Conservation (phyloP, 2,888 invertebrate genomes). For the Acleris holmiana region DNA sequence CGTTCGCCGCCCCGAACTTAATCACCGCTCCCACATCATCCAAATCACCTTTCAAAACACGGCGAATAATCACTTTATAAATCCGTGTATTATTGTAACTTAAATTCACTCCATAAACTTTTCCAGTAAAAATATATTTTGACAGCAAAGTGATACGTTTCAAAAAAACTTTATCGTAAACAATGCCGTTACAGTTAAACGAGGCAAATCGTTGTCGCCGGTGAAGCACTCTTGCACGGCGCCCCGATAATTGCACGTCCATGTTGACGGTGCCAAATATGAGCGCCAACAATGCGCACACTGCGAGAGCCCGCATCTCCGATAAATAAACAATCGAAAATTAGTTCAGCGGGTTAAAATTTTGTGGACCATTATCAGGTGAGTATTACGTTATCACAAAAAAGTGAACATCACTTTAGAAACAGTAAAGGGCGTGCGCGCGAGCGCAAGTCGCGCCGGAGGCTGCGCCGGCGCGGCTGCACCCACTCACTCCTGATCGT, state of each 20-base stretch:
- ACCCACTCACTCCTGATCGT: constrained; percentile 78
- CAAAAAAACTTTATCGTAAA: constrained; percentile 61
- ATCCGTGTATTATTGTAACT: constrained; percentile 54
- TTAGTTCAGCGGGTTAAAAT: constrained; percentile 18
- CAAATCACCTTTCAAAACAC: constrained; percentile 74
- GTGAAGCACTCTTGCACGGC: constrained; percentile 37
- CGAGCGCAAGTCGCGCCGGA: constrained; percentile 69
- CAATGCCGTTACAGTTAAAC: constrained; percentile 53
- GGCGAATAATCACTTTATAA: constrained; percentile 72
- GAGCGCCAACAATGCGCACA: constrained; percentile 55
- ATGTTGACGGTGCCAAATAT: constrained; percentile 49
- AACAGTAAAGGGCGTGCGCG: constrained; percentile 68
- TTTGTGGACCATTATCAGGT: constrained; percentile 7
- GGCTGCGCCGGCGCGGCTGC: constrained; percentile 66
- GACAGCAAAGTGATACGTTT: constrained; percentile 66
- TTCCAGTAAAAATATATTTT: constrained; percentile 74
- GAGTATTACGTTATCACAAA: constrained; percentile 15
- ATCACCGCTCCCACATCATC: constrained; percentile 65
- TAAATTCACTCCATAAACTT: constrained; percentile 64
- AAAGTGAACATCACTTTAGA: constrained; percentile 43
- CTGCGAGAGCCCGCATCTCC: constrained; percentile 53
- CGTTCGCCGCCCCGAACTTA: constrained; percentile 59
- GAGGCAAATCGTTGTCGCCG: constrained; percentile 46
- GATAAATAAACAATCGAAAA: constrained; percentile 44
- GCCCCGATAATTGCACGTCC: constrained; percentile 48